Base-by-base conservation (phyloP, 1,140 invertebrate species). In the Brachionus calyciflorus region DNA sequence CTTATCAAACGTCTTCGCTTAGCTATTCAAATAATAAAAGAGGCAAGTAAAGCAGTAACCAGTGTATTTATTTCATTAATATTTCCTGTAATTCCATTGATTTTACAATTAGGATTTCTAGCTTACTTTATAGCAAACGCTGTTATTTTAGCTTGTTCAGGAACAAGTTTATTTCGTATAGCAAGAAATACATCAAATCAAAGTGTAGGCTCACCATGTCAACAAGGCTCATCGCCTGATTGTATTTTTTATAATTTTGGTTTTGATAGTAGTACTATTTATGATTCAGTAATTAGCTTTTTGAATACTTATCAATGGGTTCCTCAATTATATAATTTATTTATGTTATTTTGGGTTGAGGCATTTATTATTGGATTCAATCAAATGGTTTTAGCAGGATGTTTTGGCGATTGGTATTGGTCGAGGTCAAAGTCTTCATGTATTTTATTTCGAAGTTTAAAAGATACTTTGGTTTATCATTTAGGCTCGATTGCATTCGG, bases 401-500 rank as follows among this genome's bases (percentile, higher is more conserved):
- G 69, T 28, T 73, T 73, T 55, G 69, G 69, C 24, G 30, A 40
- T 24, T 73, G 69, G 69, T 73, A 73, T 33, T 73, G 69, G 69
- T 73, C 69, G 33, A 40, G 40, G n/a, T 73, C 46, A 40, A 73
- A 55, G n/a, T 73, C 93, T 1, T 91, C 90, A 79, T 93, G 92
- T 81, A 89, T 91, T 0, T 84, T 96, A 0, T 48, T 75, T 17
- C n/a, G n/a, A 26, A 68, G 53, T n/a, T 17, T 78, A 7, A 51
- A 57, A 37, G 26, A 60, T 19, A 51, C 77, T 1, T 79, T 83
- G 77, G 92, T 92, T 57, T 96, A 94, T 83, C 94, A 98, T 84
- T 81, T 96, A 69, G 96, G 96, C 12, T 95, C 95, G 0, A 82
- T 98, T 19, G 96, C 94, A 0, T 94, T 97, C 82, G 95, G 95